Base-by-base conservation (phyloP, 2,888 invertebrate genomes). In the Ichneumoninae sp. region DNA sequence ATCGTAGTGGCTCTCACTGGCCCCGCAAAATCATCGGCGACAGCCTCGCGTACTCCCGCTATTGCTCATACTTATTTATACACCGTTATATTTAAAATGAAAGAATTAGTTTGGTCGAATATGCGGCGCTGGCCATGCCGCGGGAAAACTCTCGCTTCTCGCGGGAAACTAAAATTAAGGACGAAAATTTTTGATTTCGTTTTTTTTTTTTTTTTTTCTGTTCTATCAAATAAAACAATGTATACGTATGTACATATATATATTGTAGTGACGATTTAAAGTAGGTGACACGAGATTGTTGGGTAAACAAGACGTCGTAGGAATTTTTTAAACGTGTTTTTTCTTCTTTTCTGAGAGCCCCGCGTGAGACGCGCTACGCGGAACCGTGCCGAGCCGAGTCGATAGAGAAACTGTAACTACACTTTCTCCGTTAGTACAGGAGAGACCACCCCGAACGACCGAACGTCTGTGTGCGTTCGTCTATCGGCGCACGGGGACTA, bases 51-150 rank as follows among this genome's bases (percentile, higher is more conserved):
- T 92, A 92, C 92, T 92, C 92, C 90, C 90, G 93, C 93, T 93
- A 91, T 93, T 93, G 93, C 93, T 93, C 93, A 93, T 93, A 93
- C 93, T 93, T 93, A 93, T 93, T 93, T 93, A 93, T 93, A 93
- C 92, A 92, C 92, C 92, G 93, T 93, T 93, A 93, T 93, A 93
- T 93, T 93, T 93, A 93, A 93, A 93, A 93, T 93, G 92, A 92
- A 92, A 92, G 91, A 91, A 90, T 80, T 80, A 60, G 82, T 77
- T 73, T 54, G 76, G 83, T 80, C 85, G 80, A 83, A 77, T 33
- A 30, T 30, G 82, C 68, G 80, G 75, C 79, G 76, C 79, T 68
- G 74, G 65, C 30, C 52, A 13, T 78, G 65, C 83, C 68, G 82
- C 83, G 79, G 76, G 83, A 81, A 83, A 81, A 79, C 44, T 69